Conservation (phyloP, 2,797 vertebrate genomes). For the Gephyroberyx darwinii region DNA sequence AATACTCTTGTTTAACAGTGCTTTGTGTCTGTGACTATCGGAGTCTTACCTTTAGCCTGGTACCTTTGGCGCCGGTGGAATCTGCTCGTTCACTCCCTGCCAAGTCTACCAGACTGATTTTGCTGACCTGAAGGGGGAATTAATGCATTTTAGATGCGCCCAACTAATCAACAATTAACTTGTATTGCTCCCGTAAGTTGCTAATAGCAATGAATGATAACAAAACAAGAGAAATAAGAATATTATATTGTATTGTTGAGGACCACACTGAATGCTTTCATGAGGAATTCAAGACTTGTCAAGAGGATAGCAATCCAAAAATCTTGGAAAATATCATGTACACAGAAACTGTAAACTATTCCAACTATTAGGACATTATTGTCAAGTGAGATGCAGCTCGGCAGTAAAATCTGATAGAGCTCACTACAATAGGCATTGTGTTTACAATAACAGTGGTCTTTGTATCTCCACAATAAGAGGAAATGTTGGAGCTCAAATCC, state of each 20-base stretch:
- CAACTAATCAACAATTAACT: constrained; percentile 34
- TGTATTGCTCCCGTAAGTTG: neutral
- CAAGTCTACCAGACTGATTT: constrained; percentile 98
- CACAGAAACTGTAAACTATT: constrained; percentile 19
- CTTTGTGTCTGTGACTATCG: neutral
- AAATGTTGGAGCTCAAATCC: constrained; percentile 60
- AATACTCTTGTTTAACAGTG: neutral
- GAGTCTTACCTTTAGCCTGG: constrained; percentile 90
- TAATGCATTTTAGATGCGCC: constrained; percentile 41
- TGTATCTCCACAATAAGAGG: constrained; percentile 68
- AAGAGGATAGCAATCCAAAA: constrained; percentile 17
- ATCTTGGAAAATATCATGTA: neutral
- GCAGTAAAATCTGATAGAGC: constrained; percentile 63
- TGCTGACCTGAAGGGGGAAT: constrained; percentile 89
- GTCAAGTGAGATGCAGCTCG: constrained; percentile 46
- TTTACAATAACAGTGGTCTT: constrained; percentile 65
- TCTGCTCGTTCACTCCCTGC: constrained; percentile 97
- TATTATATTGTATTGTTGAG: neutral
- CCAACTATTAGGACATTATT: constrained; percentile 24
- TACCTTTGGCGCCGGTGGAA: constrained; percentile 97
- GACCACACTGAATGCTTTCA: neutral
- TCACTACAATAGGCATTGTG: constrained; percentile 73
- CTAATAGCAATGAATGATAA: neutral
- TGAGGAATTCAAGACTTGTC: neutral
- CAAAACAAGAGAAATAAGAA: constrained; percentile 3